phyloP scores from a whole-genome alignment of 2,888 invertebrate genomes.

The Phlogophora meticulosa region DNA sequence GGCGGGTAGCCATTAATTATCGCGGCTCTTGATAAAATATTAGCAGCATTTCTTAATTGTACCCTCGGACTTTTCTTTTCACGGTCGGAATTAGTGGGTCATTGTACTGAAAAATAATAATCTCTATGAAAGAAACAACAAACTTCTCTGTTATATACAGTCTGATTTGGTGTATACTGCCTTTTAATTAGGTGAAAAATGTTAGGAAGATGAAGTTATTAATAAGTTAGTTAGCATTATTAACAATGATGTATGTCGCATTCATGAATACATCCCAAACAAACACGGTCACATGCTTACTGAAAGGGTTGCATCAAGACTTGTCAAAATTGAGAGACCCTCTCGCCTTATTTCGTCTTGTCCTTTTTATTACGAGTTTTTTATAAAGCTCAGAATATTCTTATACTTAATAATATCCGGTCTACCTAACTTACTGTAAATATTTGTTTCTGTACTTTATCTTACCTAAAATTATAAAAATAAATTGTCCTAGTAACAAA shows the following conservation, averaged over 20 bases:
- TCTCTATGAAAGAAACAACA: slow-evolving; percentile 32
- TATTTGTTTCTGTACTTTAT: not conserved
- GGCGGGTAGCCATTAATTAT: slow-evolving; percentile 74
- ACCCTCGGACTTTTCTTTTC: slow-evolving; percentile 68
- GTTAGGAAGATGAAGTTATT: not conserved
- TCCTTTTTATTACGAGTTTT: not conserved
- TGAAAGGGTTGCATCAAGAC: not conserved
- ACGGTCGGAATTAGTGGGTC: slow-evolving; percentile 53
- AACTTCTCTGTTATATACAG: slow-evolving; percentile 20
- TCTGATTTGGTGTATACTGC: slow-evolving; percentile 14
- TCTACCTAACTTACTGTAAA: not conserved
- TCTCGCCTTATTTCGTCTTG: not conserved
- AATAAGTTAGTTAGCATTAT: not conserved
- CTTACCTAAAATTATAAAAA: slow-evolving; percentile 8
- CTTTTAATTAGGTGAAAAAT: slow-evolving; percentile 20
- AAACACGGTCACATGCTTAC: slow-evolving; percentile 13
- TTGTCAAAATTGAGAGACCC: slow-evolving; percentile 5
- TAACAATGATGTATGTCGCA: not conserved
- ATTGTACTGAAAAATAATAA: slow-evolving; percentile 55
- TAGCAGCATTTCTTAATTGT: slow-evolving; percentile 79
- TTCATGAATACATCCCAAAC: slow-evolving; percentile 11
- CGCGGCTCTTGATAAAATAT: slow-evolving; percentile 77
- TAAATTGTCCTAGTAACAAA: slow-evolving; percentile 25
- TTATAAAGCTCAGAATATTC: not conserved
- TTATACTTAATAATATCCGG: not conserved